Evolutionary conservation across 2,888 invertebrate species (phyloP).

Genomic region (Metacarcinus magister): DNA sequence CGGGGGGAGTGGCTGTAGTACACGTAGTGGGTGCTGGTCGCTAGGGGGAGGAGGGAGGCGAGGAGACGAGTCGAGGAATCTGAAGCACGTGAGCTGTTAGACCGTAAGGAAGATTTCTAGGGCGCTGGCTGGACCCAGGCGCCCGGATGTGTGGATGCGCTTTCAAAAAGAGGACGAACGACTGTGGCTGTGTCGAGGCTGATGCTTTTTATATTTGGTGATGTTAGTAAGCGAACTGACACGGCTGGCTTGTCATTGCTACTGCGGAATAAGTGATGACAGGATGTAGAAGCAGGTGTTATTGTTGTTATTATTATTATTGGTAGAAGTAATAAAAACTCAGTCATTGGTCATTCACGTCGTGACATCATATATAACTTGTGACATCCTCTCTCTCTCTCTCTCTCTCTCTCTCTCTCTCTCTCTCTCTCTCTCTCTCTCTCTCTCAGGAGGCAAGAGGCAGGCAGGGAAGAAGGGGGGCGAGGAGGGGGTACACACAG

Average conservation of each 20-base stretch:
- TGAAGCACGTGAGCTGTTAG: slow-evolving; percentile 30
- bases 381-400: not conserved
- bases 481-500: not conserved
- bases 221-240: not conserved
- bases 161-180: not conserved
- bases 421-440: not conserved
- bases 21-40: not conserved
- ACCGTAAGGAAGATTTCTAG: slow-evolving; percentile 40
- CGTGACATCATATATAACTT: not conserved
- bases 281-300: not conserved
- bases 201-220: not conserved
- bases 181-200: not conserved
- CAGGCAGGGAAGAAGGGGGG: not conserved
- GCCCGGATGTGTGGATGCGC: slow-evolving; percentile 28
- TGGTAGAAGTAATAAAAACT: not conserved
- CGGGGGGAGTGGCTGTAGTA: not conserved
- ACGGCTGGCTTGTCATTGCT: no score
- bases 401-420: not conserved
- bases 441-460: not conserved
- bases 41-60: slow-evolving; percentile 31
- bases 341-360: not conserved
- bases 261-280: no score
- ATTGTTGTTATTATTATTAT: not conserved
- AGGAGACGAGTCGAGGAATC: slow-evolving; percentile 36
- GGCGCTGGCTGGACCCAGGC: not conserved